Evolutionary conservation across 2,888 invertebrate species (phyloP), one percentile per base, ranked within the genome.

Genomic region (Physocephala rufipes): DNA sequence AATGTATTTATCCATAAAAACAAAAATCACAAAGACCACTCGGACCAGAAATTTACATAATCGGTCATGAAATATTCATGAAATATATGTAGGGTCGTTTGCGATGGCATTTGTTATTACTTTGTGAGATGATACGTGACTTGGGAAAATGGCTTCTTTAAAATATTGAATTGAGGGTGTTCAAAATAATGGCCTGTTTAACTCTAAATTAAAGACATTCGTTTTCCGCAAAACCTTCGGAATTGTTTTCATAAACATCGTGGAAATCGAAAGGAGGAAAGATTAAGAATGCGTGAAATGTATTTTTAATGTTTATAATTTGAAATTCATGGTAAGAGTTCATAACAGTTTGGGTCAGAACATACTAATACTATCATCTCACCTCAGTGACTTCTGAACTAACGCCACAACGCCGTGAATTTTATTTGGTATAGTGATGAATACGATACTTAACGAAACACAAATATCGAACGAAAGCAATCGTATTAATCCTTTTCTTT

Each of bases 21-120:
- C 16, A 15, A 47, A 51, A 19, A 51, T 24, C 24, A 5, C 24
- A 36, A 36, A n/a, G n/a, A n/a, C n/a, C n/a, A n/a, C n/a, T n/a
- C n/a, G n/a, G n/a, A n/a, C n/a, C n/a, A n/a, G 9, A 36, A 36
- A 74, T 73, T 74, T 74, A 28, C 74, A 74, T 74, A 73, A 74
- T 64, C 74, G 68, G 49, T 66, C 61, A 55, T 74, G 70, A 71
- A 72, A 74, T 72, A 74, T 72, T 71, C 74, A 72, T 71, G 72
- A 66, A 62, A 65, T 69, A 55, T 53, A 51, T 28, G 28, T 55
- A 62, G 67, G 67, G 67, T 67, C 67, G 64, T 43, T 65, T n/a
- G 59, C 59, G 13, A 47, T 13, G 58, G 61, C 65, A 71, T 68
- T 71, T 71, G 72, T 72, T 74, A 70, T 69, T 72, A 62, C 71